Conservation (phyloP, 2,113 vertebrate species). For the Myiozetetes cayanensis region DNA sequence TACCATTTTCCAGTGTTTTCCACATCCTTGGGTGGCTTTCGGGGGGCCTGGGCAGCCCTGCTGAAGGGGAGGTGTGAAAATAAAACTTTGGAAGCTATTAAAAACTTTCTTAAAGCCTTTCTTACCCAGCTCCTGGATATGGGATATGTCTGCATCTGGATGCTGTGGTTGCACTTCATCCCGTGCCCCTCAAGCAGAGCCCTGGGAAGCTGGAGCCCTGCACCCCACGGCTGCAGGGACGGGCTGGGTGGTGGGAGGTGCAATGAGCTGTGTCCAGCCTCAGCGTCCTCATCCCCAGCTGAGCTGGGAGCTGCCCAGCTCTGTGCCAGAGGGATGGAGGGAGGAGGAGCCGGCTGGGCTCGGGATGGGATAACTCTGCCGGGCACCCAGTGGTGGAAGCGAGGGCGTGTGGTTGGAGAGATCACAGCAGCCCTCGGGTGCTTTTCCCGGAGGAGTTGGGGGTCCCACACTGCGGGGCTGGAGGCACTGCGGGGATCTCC, state of each 20-base stretch:
- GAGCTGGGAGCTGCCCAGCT: neutral
- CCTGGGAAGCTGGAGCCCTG: neutral
- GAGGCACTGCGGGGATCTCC: neutral
- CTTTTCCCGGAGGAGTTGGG: accelerated
- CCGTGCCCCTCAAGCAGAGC: neutral
- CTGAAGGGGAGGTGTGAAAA: neutral
- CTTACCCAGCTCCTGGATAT: neutral
- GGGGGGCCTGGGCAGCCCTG: neutral
- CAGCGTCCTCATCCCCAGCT: neutral
- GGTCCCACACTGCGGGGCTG: neutral
- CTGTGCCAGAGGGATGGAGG: neutral
- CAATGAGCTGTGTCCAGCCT: neutral
- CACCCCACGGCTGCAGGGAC: accelerated
- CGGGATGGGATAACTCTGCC: neutral
- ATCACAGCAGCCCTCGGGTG: neutral
- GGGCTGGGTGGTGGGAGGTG: neutral
- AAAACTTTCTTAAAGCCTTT: neutral
- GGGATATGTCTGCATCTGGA: accelerated
- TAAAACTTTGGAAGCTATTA: neutral
- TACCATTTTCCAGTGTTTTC: neutral
- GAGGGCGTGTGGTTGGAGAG: accelerated
- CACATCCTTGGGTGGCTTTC: accelerated
- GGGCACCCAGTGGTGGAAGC: neutral
- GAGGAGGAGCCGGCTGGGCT: neutral
- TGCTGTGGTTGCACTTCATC: neutral